Percentiles rank a stretch among this genome's conserved stretches.
phyloP scores from a whole-genome alignment of 2,888 invertebrate genomes.

The Meta bourneti region DNA sequence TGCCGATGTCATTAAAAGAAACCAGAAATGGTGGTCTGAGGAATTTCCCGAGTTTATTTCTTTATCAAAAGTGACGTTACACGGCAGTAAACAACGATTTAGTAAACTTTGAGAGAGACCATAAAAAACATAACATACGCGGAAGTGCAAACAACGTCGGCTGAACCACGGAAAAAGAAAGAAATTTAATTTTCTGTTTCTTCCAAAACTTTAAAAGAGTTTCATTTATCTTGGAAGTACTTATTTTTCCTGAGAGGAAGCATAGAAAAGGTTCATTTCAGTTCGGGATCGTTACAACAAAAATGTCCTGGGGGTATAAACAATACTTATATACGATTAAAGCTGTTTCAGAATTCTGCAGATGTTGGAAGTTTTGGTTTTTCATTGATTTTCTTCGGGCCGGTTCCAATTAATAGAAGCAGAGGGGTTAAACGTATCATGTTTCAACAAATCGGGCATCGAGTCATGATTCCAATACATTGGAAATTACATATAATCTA shows the following conservation, averaged over 20 bases:
- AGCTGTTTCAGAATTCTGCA: not conserved
- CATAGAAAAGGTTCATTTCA: not conserved
- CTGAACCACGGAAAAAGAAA: not conserved
- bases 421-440: too few relatives aligned
- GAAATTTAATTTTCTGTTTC: conserved; percentile 39
- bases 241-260: conserved; percentile 3
- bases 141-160: conserved; percentile 6
- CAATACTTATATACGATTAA: not conserved
- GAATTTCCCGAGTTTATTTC: conserved; percentile 1
- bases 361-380: not conserved
- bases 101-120: not conserved
- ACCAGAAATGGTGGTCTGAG: not conserved
- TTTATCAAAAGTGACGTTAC: conserved; percentile 30
- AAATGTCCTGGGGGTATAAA: not conserved
- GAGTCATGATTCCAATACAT: too few relatives aligned
- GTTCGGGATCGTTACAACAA: not conserved
- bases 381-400: not conserved
- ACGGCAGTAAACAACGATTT: conserved; percentile 14
- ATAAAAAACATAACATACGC: not conserved
- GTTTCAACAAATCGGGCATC: too few relatives aligned
- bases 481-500: too few relatives aligned
- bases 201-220: conserved; percentile 7
- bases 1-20: not conserved
- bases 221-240: conserved; percentile 35
- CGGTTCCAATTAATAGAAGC: too few relatives aligned